A percentile compares a stretch with the other conserved stretches of the same genome.
Evolutionary conservation across 2,888 invertebrate genomes (phyloP).

Genomic region (Folsomia candida): DNA sequence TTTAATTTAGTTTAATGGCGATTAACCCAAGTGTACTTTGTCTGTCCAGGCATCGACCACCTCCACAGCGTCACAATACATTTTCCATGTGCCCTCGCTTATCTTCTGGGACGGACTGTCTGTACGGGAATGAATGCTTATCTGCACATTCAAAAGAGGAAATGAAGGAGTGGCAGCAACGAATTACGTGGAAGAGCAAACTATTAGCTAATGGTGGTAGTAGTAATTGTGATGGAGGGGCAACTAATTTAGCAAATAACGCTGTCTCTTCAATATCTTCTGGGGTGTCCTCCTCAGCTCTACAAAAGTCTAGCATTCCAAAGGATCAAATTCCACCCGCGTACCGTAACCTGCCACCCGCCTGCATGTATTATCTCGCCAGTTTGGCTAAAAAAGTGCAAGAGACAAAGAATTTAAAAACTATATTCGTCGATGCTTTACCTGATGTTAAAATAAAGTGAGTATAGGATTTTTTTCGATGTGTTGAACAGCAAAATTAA

Average conservation of each 20-base stretch:
- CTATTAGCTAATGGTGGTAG: not conserved
- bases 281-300: not conserved
- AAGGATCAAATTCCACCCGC: slow-evolving; percentile 25
- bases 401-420: slow-evolving; percentile 39
- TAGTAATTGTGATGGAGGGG: too few species aligned
- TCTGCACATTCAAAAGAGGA: slow-evolving; percentile 72
- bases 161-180: slow-evolving; percentile 68
- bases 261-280: not conserved
- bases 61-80: slow-evolving; percentile 41
- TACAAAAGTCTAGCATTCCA: not conserved
- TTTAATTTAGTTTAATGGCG: not conserved
- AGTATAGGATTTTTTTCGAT: slow-evolving; percentile 11
- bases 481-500: not conserved
- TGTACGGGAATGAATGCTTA: slow-evolving; percentile 69
- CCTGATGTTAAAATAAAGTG: slow-evolving; percentile 43
- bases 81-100: slow-evolving; percentile 45
- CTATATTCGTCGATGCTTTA: slow-evolving; percentile 41
- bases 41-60: slow-evolving; percentile 37
- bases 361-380: slow-evolving; percentile 40
- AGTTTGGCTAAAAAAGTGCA: slow-evolving; percentile 41
- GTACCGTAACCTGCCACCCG: slow-evolving; percentile 25
- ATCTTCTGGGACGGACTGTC: slow-evolving; percentile 56
- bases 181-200: slow-evolving; percentile 25
- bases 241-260: not conserved
- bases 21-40: not conserved